Evolutionary conservation across 2,113 vertebrate genomes (phyloP).

Genomic region (Onychostruthus taczanowskii): DNA sequence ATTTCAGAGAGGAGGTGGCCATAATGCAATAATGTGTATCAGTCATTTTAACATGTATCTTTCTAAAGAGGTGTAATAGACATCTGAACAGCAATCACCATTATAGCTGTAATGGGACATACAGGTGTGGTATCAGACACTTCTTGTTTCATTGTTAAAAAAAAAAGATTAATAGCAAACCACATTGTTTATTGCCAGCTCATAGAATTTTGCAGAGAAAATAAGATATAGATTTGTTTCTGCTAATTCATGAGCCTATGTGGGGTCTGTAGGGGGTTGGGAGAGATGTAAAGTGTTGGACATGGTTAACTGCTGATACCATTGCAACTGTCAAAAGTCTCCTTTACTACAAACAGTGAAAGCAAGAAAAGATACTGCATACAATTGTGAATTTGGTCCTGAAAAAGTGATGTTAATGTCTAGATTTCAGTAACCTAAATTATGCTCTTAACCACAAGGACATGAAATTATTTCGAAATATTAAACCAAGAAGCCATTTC

Average conservation of each 20-base stretch:
- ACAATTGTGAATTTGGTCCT: background rate
- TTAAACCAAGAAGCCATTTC: background rate
- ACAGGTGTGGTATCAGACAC: background rate
- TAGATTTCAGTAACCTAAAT: background rate
- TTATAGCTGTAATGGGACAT: background rate
- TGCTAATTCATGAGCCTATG: background rate
- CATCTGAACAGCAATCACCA: background rate
- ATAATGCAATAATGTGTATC: background rate
- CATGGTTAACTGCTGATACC: background rate
- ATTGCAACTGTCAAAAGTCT: background rate
- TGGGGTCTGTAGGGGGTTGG: background rate
- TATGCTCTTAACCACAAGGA: background rate
- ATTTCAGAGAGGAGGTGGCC: constrained; percentile 10
- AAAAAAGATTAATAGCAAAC: background rate
- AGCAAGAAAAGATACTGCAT: background rate
- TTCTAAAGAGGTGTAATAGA: background rate
- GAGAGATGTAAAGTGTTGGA: background rate
- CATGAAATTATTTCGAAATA: background rate
- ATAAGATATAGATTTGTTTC: background rate
- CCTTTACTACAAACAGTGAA: background rate
- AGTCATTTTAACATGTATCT: background rate
- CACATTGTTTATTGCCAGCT: background rate
- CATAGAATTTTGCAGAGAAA: accelerated
- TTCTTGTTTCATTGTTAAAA: background rate
- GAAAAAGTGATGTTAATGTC: background rate